Percentiles rank a stretch among this genome's conserved stretches.
phyloP scores from a whole-genome alignment of 2,888 invertebrate genomes.

The Amblyjoppa proteus region DNA sequence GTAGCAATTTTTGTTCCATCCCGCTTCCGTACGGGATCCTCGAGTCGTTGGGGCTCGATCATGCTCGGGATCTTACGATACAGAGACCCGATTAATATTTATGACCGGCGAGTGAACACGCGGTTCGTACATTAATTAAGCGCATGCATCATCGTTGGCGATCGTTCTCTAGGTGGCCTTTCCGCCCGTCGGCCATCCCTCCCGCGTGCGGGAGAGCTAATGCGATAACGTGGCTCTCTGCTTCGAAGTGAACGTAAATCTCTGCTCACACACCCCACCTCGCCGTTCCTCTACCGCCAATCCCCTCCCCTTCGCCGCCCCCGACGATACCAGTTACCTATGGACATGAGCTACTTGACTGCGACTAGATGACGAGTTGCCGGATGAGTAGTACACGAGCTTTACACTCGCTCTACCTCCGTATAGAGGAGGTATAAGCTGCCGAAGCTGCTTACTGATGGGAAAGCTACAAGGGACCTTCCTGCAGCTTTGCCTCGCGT shows the following conservation, averaged over 20 bases:
- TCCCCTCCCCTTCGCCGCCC: not conserved
- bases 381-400: constrained; percentile 50
- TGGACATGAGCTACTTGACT: constrained; percentile 33
- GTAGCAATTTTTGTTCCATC: not conserved
- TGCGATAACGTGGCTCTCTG: constrained; percentile 48
- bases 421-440: constrained; percentile 16
- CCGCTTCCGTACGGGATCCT: not conserved
- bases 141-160: constrained; percentile 40
- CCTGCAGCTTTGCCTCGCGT: constrained; percentile 42
- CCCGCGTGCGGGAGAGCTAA: not conserved
- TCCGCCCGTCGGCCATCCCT: not conserved
- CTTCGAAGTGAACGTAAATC: constrained; percentile 45
- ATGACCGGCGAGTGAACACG: constrained; percentile 35
- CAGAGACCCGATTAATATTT: constrained; percentile 41
- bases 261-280: not conserved
- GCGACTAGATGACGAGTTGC: constrained; percentile 43
- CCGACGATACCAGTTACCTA: not conserved
- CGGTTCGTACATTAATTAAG: constrained; percentile 50
- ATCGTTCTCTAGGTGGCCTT: constrained; percentile 43
- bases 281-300: too few relatives aligned
- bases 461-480: constrained; percentile 39
- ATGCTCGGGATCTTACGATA: not conserved
- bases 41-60: not conserved
- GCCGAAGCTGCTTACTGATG: constrained; percentile 52
- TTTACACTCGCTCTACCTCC: constrained; percentile 47